A percentile compares a stretch with the other conserved stretches of the same genome.
phyloP scores from a whole-genome alignment of 2,113 vertebrate genomes.

The Epinephelus cyanopodus region DNA sequence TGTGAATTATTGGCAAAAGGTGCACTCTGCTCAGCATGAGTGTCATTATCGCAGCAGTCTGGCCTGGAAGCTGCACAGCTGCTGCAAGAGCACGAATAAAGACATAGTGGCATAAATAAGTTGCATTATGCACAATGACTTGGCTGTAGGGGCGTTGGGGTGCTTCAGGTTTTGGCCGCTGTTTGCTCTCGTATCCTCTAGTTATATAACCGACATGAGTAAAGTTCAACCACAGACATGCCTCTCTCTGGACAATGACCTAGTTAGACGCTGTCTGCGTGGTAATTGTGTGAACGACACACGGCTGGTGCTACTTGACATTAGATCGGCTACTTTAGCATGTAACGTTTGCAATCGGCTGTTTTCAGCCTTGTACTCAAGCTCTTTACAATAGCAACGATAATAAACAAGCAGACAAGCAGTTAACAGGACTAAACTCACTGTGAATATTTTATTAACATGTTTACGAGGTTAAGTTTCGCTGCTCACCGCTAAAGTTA shows the following conservation, averaged over 20 bases:
- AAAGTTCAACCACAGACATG: constrained; percentile 58
- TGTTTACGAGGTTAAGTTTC: accelerated
- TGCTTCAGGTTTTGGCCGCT: too few relatives aligned
- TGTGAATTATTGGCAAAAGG: not conserved
- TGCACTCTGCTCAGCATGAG: not conserved
- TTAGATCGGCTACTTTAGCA: not conserved
- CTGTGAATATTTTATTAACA: accelerated
- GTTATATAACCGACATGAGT: constrained; percentile 59
- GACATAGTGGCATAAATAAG: too few relatives aligned
- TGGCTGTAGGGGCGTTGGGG: not conserved
- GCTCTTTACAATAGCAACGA: not conserved
- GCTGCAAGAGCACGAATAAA: not conserved
- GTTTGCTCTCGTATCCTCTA: not conserved
- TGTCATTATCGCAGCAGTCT: not conserved
- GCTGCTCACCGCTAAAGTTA: not conserved
- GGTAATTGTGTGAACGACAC: not conserved
- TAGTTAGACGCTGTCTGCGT: not conserved
- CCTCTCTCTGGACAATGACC: constrained; percentile 26
- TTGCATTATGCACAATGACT: not conserved
- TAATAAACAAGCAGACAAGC: not conserved
- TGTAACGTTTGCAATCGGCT: not conserved
- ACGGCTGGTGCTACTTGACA: not conserved
- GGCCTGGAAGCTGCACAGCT: not conserved
- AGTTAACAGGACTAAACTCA: not conserved
- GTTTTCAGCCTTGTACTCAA: not conserved